phyloP scores from a whole-genome alignment of 1,140 invertebrate species.

The Ceratosolen solmsi region DNA sequence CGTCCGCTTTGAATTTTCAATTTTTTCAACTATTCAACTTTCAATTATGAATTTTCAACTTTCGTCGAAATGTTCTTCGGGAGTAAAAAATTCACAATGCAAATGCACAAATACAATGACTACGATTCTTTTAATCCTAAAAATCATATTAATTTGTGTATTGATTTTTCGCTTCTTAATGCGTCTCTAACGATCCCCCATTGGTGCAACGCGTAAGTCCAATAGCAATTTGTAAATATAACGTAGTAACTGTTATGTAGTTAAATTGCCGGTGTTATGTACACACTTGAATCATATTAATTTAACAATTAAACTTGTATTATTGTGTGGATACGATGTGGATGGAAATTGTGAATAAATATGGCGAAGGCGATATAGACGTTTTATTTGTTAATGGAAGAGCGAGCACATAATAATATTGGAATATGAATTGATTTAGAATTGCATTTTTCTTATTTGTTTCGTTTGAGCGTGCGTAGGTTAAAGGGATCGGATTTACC shows the following conservation, averaged over 20 bases:
- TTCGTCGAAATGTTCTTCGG: conserved; percentile 5
- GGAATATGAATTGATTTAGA: too few relatives aligned
- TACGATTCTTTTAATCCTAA: background rate
- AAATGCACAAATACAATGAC: background rate
- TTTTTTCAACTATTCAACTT: too few relatives aligned
- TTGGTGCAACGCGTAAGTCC: conserved; percentile 59
- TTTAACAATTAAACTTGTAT: too few relatives aligned
- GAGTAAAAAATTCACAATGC: background rate
- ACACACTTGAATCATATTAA: conserved; percentile 8
- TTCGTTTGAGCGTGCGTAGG: too few relatives aligned
- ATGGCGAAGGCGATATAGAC: too few relatives aligned
- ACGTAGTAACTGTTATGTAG: conserved; percentile 69
- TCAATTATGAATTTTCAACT: background rate
- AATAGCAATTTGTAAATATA: conserved; percentile 70
- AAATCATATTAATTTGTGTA: background rate
- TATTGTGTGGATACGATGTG: too few relatives aligned
- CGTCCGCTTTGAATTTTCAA: too few relatives aligned
- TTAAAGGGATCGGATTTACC: too few relatives aligned
- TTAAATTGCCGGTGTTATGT: conserved; percentile 66
- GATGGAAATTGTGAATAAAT: too few relatives aligned
- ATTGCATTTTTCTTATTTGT: too few relatives aligned
- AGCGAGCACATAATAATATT: too few relatives aligned
- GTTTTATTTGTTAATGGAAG: too few relatives aligned
- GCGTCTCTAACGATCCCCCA: conserved; percentile 36
- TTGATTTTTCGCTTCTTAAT: conserved; percentile 31